Evolutionary conservation across 2,797 vertebrate genomes (phyloP).

Genomic region (Hyperoplus immaculatus): DNA sequence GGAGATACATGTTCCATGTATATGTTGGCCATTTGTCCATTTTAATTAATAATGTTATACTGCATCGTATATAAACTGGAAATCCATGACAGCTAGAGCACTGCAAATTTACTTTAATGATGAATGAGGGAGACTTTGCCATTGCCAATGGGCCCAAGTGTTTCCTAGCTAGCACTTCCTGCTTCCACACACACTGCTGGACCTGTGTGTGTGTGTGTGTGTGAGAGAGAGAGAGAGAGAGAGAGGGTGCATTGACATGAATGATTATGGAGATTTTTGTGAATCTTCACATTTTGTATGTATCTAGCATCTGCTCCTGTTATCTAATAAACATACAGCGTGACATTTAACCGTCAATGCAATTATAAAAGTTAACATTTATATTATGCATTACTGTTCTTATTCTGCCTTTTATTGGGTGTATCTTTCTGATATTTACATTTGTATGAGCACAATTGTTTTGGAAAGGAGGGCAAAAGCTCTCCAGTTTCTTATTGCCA

Average conservation of each 20-base stretch:
- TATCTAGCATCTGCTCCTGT: not conserved
- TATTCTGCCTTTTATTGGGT: not conserved
- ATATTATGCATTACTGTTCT: not conserved
- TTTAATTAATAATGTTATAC: slow-evolving; percentile 1
- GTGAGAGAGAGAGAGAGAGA: too few relatives aligned
- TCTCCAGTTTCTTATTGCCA: slow-evolving; percentile 59
- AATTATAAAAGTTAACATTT: not conserved
- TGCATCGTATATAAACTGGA: not conserved
- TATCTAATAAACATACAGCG: not conserved
- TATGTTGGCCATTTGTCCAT: not conserved
- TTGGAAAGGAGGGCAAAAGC: slow-evolving; percentile 43
- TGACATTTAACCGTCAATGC: not conserved
- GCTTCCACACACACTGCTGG: slow-evolving; percentile 7
- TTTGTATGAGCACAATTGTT: slow-evolving; percentile 15
- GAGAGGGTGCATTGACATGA: not conserved
- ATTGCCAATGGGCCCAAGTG: slow-evolving; percentile 9
- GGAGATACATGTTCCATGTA: not conserved
- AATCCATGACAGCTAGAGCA: not conserved
- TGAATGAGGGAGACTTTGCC: slow-evolving; percentile 22
- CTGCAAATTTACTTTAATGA: slow-evolving; percentile 27
- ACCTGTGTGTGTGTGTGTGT: not conserved
- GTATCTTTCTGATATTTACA: too few relatives aligned
- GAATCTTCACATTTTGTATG: not conserved
- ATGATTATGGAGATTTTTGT: not conserved
- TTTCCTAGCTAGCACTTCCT: slow-evolving; percentile 26